Conservation (phyloP, 2,113 vertebrate species). For the Natator depressus region DNA sequence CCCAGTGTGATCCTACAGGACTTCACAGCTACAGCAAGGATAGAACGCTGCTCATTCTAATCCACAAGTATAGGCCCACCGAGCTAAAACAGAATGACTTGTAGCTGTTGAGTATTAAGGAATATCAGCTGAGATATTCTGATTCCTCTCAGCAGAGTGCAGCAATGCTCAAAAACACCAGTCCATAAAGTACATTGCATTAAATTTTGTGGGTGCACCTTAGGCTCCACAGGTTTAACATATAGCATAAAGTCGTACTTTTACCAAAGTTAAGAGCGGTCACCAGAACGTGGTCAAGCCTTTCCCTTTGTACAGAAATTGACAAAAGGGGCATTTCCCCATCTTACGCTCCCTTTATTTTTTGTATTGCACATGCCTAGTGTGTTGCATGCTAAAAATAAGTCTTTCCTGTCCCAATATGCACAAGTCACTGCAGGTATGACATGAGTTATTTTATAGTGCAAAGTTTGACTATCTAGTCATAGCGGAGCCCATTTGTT, state of each 20-base stretch:
- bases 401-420: slow-evolving; percentile 55
- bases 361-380: not conserved
- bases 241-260: not conserved
- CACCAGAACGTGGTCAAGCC: not conserved
- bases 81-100: not conserved
- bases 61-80: not conserved
- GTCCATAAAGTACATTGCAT: not conserved
- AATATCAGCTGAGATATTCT: not conserved
- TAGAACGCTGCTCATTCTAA: not conserved
- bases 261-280: not conserved
- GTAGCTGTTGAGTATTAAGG: not conserved
- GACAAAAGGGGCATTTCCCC: not conserved
- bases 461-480: slow-evolving; percentile 21
- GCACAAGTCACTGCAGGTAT: slow-evolving; percentile 31
- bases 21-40: not conserved
- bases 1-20: not conserved
- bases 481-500: slow-evolving; percentile 3
- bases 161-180: not conserved
- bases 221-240: not conserved
- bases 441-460: slow-evolving; percentile 40
- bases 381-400: slow-evolving; percentile 31
- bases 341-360: not conserved
- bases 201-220: not conserved
- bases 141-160: not conserved
- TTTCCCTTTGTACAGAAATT: not conserved